Percentiles rank a stretch among this genome's conserved stretches.
These are phyloP conservation scores for Polyploca ridens DNA, from an alignment of 2,888 invertebrate species.

Conservation along the genomic window DNA sequence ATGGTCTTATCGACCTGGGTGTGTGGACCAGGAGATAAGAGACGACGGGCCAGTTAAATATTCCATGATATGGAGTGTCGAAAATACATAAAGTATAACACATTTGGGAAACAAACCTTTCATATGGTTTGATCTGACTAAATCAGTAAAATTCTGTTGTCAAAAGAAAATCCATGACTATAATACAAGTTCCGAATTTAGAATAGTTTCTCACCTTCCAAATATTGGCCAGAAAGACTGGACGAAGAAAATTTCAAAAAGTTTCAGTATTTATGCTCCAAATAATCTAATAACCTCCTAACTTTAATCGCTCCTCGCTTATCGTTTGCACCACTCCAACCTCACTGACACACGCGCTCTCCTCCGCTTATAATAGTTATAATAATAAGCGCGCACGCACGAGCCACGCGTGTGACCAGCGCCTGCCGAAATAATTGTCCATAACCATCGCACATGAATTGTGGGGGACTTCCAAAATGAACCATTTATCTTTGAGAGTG, in stretches of 20 bases:
- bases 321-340: conserved; percentile 27
- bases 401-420: conserved; percentile 81
- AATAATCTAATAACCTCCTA: too few relatives aligned
- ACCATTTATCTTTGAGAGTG: background rate
- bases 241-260: too few relatives aligned
- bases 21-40: conserved; percentile 38
- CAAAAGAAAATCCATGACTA: too few relatives aligned
- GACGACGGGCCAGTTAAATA: background rate
- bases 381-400: conserved; percentile 68
- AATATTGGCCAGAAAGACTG: too few relatives aligned
- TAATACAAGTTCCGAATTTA: too few relatives aligned
- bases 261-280: too few relatives aligned
- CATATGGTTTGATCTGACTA: too few relatives aligned
- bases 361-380: conserved; percentile 51
- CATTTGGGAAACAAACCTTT: too few relatives aligned
- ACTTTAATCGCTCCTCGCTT: conserved; percentile 29
- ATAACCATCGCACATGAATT: conserved; percentile 62
- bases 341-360: conserved; percentile 51
- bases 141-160: too few relatives aligned
- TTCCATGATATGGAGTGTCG: too few relatives aligned
- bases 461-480: conserved; percentile 10
- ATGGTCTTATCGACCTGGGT: conserved; percentile 76
- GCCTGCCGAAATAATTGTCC: conserved; percentile 82
- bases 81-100: too few relatives aligned
- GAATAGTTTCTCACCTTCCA: too few relatives aligned